Percentiles rank a stretch among this genome's conserved stretches.
phyloP scores from a whole-genome alignment of 2,888 invertebrate species.

The Linyphia triangularis region DNA sequence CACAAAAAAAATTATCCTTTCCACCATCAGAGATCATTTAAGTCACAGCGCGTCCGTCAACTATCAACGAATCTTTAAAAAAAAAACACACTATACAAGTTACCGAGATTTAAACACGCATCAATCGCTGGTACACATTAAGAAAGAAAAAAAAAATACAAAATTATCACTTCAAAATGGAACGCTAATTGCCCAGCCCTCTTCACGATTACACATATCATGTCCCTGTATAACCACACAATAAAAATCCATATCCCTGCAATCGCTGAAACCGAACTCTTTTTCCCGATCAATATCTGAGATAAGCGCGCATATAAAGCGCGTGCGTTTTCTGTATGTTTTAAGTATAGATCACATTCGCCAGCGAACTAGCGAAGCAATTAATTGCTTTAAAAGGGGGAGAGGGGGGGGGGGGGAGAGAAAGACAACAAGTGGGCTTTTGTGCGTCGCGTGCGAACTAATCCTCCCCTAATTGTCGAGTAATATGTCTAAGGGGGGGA shows the following conservation, averaged over 20 bases:
- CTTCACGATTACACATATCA: background rate
- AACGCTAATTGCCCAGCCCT: background rate
- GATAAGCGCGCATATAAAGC: constrained; percentile 37
- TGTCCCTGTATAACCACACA: background rate
- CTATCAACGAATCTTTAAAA: too few species aligned
- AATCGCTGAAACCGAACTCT: background rate
- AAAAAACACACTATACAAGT: too few species aligned
- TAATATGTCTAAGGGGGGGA: constrained; percentile 27
- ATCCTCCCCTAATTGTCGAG: constrained; percentile 64
- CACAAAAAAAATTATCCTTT: too few species aligned
- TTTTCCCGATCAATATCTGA: constrained; percentile 4
- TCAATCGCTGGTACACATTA: too few species aligned
- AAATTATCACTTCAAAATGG: background rate
- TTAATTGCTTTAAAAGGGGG: constrained; percentile 39
- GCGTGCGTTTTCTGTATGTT: too few species aligned
- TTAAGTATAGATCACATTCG: constrained; percentile 26
- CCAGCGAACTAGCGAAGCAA: constrained; percentile 57
- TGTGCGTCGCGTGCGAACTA: constrained; percentile 56
- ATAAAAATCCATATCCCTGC: background rate
- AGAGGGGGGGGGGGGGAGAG: background rate
- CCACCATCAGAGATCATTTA: too few species aligned
- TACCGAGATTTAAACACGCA: too few species aligned
- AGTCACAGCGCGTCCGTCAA: too few species aligned
- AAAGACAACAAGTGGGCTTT: constrained; percentile 14
- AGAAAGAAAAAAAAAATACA: too few species aligned